Evolutionary conservation across 2,113 vertebrate genomes (phyloP).

Genomic region (Ranitomeya variabilis): DNA sequence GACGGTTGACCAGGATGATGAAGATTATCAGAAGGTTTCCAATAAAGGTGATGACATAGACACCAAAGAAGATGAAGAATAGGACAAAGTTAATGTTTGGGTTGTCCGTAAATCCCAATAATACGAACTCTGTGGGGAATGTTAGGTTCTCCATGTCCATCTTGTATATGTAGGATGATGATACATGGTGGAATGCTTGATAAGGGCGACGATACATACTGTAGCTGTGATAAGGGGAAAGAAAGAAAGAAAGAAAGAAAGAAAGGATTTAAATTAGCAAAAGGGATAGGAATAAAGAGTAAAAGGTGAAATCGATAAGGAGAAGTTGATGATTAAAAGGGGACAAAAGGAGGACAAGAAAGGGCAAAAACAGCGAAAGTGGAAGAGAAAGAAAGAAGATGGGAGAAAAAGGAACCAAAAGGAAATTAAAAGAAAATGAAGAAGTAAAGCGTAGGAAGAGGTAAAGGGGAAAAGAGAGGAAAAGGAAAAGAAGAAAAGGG

Average conservation of each 20-base stretch:
- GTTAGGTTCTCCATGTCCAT: not conserved
- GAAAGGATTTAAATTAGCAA: not conserved
- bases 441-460: not conserved
- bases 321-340: not conserved
- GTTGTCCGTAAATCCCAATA: not conserved
- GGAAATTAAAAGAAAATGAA: not conserved
- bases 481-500: not conserved
- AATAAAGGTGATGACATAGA: not conserved
- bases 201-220: too few relatives aligned
- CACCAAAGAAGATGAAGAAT: not conserved
- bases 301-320: not conserved
- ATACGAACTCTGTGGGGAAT: slow-evolving; percentile 1
- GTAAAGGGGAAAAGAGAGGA: not conserved
- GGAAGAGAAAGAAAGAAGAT: not conserved
- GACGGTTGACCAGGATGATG: not conserved
- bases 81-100: not conserved
- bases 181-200: too few relatives aligned
- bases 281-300: too few relatives aligned
- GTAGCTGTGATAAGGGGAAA: too few relatives aligned
- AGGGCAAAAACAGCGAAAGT: not conserved
- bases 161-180: not conserved
- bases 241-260: not conserved
- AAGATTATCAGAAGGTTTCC: not conserved
- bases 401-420: not conserved
- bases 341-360: too few relatives aligned